Conservation (phyloP, 2,113 vertebrate species). For the Athene noctua region DNA sequence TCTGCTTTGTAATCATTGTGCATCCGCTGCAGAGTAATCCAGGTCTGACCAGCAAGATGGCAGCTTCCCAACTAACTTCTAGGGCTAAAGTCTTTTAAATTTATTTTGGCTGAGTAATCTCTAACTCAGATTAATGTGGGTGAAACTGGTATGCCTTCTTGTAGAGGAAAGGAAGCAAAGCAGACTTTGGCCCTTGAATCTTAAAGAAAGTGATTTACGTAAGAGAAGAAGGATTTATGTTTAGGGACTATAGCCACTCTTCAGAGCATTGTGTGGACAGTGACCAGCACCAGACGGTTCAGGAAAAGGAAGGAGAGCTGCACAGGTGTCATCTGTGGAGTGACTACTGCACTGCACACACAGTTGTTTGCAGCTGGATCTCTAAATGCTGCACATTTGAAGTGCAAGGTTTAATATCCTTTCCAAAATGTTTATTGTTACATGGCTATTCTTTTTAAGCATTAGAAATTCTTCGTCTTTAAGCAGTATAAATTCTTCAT, state of each 20-base stretch:
- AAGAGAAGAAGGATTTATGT: not conserved
- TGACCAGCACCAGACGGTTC: not conserved
- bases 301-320: not conserved
- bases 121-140: not conserved
- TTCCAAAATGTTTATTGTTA: not conserved
- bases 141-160: not conserved
- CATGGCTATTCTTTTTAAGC: not conserved
- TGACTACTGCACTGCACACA: not conserved
- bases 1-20: not conserved
- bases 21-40: not conserved
- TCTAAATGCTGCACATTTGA: not conserved
- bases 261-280: not conserved
- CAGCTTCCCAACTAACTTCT: not conserved
- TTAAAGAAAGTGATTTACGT: not conserved
- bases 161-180: not conserved
- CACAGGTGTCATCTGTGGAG: not conserved
- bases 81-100: not conserved
- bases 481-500: not conserved
- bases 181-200: not conserved
- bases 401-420: not conserved
- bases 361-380: not conserved
- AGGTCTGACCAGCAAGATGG: not conserved
- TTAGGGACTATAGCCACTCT: not conserved
- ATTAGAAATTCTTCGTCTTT: not conserved
- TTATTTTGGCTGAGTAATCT: not conserved